phyloP scores from a whole-genome alignment of 1,140 invertebrate species.

The Drosophila mojavensis region DNA sequence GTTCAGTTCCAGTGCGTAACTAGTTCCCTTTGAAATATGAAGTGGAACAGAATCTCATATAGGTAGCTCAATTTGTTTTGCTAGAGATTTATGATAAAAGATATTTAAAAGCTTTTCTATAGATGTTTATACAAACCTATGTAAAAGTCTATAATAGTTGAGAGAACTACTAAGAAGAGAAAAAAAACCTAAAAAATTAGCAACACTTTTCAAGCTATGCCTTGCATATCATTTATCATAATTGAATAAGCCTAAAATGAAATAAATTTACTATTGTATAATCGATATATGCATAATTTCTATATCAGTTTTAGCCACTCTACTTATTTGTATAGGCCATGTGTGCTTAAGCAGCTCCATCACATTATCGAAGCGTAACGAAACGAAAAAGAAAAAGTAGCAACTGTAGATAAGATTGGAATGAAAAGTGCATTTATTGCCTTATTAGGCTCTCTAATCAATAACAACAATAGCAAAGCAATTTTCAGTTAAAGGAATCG shows the following conservation, averaged over 20 bases:
- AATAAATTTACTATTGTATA: background rate
- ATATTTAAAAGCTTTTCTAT: no score
- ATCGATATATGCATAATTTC: background rate
- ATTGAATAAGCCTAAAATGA: background rate
- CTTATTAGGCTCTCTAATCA: background rate
- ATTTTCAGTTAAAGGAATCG: no score
- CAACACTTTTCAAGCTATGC: no score
- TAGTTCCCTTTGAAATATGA: no score
- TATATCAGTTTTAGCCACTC: background rate
- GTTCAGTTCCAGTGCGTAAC: no score
- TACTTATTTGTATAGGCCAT: background rate
- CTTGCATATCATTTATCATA: background rate
- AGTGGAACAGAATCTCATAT: no score
- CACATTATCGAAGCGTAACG: background rate
- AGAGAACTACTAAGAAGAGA: no score
- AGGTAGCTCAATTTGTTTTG: no score
- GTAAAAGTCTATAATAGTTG: no score
- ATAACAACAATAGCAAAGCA: background rate
- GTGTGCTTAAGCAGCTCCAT: background rate
- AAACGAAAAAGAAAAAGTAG: background rate
- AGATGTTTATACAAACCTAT: no score
- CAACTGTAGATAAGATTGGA: conserved; percentile 3
- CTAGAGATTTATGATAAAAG: no score
- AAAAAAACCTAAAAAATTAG: no score
- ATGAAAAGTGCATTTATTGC: conserved; percentile 29